A percentile compares a stretch with the other conserved stretches of the same genome.
phyloP scores from a whole-genome alignment of 37 sponge, comb jelly and placozoan species.

The Theonella swinhoei region DNA sequence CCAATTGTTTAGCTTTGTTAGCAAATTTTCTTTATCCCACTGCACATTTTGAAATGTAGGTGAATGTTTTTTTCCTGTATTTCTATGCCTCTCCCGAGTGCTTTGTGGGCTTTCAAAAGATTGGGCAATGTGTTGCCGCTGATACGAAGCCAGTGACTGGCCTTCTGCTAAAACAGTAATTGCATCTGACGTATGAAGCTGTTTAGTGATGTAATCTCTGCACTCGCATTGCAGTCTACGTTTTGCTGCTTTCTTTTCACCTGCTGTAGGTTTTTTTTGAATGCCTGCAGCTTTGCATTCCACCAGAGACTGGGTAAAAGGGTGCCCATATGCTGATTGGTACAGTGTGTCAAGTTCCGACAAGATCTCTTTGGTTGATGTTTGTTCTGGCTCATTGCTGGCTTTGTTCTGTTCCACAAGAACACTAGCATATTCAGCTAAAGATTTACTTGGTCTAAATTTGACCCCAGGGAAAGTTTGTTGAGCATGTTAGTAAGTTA shows the following conservation, averaged over 20 bases:
- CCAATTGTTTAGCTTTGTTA: slow-evolving; percentile 6
- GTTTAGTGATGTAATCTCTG: slow-evolving; percentile 32
- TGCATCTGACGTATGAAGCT: neutral
- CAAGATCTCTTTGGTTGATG: slow-evolving; percentile 6
- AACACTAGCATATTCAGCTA: slow-evolving; percentile 1
- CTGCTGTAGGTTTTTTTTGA: slow-evolving; percentile 13
- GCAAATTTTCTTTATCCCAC: slow-evolving; percentile 40
- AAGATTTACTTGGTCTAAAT: neutral
- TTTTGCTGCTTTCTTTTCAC: slow-evolving; percentile 2
- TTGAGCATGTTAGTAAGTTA: neutral
- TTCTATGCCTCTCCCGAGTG: neutral
- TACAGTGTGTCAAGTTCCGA: slow-evolving; percentile 3
- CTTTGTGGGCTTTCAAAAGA: slow-evolving; percentile 19
- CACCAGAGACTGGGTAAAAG: neutral
- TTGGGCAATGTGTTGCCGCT: slow-evolving; percentile 7
- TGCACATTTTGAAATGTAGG: slow-evolving; percentile 41
- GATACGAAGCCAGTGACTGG: slow-evolving; percentile 15
- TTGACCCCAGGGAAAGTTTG: neutral
- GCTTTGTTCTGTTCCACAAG: slow-evolving; percentile 1
- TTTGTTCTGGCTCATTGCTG: neutral
- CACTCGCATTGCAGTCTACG: slow-evolving; percentile 13
- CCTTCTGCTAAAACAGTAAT: slow-evolving; percentile 25
- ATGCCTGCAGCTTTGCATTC: neutral
- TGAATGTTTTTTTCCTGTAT: slow-evolving; percentile 15
- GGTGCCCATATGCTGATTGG: neutral